Conservation (phyloP, 1,140 invertebrate species). For the Ceratina australensis region DNA sequence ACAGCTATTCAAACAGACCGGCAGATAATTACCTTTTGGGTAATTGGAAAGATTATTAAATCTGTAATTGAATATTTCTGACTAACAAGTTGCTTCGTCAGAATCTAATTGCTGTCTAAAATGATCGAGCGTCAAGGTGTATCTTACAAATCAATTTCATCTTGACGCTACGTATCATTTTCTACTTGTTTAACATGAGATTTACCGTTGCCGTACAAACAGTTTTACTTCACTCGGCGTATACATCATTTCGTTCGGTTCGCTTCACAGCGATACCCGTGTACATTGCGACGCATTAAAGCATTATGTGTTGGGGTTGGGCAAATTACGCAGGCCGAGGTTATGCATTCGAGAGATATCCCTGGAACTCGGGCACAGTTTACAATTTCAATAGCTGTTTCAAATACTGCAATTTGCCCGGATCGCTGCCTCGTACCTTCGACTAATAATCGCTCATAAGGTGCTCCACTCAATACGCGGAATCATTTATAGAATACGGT, state of each 20-base stretch:
- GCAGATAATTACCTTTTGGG: constrained; percentile 5
- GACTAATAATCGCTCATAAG: constrained; percentile 2
- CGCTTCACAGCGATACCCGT: neutral
- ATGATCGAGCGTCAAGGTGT: too few species aligned
- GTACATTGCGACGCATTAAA: constrained; percentile 16
- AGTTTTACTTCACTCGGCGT: constrained; percentile 9
- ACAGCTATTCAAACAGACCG: constrained; percentile 5
- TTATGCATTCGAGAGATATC: constrained; percentile 26
- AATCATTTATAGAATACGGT: neutral
- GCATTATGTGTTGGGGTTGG: neutral
- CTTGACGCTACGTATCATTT: too few species aligned
- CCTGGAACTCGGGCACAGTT: neutral
- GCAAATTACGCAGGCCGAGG: constrained; percentile 9
- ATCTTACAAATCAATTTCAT: too few species aligned
- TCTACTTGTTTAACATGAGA: neutral
- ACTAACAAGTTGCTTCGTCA: too few species aligned
- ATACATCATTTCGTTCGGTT: constrained; percentile 30
- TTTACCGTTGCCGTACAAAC: neutral
- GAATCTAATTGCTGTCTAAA: too few species aligned
- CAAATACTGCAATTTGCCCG: neutral
- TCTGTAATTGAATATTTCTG: neutral
- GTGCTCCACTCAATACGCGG: neutral
- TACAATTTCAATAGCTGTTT: constrained; percentile 36
- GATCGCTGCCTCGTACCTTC: neutral
- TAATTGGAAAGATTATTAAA: neutral